These are phyloP conservation scores for Copidosoma aretas DNA, from an alignment of 2,888 invertebrate species.

Conservation along the genomic window DNA sequence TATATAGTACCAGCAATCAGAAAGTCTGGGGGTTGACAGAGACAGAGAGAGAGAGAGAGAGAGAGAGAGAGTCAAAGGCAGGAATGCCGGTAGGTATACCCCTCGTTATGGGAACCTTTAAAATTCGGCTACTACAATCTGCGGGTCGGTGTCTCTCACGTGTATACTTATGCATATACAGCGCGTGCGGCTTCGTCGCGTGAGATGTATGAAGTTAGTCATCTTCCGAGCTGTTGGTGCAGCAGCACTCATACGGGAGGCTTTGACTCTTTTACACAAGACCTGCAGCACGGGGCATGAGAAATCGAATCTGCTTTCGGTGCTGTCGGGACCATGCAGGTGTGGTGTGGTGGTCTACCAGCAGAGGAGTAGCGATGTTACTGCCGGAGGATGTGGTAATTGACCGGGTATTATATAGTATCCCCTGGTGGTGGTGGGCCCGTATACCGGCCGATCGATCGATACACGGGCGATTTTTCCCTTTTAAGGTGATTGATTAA, in stretches of 20 bases:
- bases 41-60: conserved; percentile 1
- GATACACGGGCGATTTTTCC: no score
- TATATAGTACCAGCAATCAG: no score
- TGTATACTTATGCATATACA: no score
- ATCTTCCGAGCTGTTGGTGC: conserved; percentile 1
- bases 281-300: conserved; percentile 4
- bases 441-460: no score
- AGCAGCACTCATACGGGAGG: conserved; percentile 15
- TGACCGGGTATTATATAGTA: no score
- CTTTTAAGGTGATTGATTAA: no score
- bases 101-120: background rate
- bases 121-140: background rate
- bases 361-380: background rate
- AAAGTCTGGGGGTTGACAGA: no score
- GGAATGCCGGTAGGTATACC: background rate
- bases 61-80: background rate
- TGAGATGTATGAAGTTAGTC: background rate
- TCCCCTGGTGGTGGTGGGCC: no score
- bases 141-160: background rate
- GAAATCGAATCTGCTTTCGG: conserved; percentile 46
- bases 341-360: conserved; percentile 49
- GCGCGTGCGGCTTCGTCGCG: background rate
- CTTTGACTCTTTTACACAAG: background rate
- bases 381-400: no score
- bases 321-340: conserved; percentile 48